Percentiles rank a stretch among this genome's conserved stretches.
Conservation (phyloP, 2,888 invertebrate species). For the Silvanus unidentatus region DNA sequence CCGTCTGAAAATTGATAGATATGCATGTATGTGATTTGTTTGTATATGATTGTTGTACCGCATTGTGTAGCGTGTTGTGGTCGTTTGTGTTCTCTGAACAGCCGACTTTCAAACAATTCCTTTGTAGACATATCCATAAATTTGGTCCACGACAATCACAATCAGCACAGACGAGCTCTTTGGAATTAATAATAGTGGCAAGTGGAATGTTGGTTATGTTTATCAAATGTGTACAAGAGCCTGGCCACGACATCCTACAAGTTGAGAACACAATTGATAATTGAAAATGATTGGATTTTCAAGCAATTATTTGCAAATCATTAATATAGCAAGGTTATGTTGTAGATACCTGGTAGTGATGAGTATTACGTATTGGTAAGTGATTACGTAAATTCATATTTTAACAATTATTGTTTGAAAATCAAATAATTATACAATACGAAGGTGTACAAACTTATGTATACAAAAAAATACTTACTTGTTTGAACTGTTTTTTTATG, state of each 20-base stretch:
- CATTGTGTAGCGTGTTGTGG: slow-evolving; percentile 76
- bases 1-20: slow-evolving; percentile 46
- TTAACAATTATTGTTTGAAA: no score
- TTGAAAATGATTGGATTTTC: no score
- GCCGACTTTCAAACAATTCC: slow-evolving; percentile 72
- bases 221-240: slow-evolving; percentile 37
- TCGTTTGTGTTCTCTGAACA: slow-evolving; percentile 79
- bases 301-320: slow-evolving; percentile 1
- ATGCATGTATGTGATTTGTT: not conserved
- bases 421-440: no score
- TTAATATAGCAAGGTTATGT: slow-evolving; percentile 1
- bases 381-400: no score
- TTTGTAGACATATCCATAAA: slow-evolving; percentile 80
- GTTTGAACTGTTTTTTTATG: no score
- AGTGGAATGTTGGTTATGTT: slow-evolving; percentile 38
- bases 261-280: not conserved
- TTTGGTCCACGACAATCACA: slow-evolving; percentile 71
- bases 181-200: slow-evolving; percentile 32
- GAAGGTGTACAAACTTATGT: no score
- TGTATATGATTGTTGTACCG: slow-evolving; percentile 46
- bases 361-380: no score
- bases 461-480: no score
- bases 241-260: not conserved
- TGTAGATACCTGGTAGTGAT: not conserved
- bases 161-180: slow-evolving; percentile 57